Base-by-base conservation (phyloP, 2,113 vertebrate genomes). In the Ginglymostoma cirratum region DNA sequence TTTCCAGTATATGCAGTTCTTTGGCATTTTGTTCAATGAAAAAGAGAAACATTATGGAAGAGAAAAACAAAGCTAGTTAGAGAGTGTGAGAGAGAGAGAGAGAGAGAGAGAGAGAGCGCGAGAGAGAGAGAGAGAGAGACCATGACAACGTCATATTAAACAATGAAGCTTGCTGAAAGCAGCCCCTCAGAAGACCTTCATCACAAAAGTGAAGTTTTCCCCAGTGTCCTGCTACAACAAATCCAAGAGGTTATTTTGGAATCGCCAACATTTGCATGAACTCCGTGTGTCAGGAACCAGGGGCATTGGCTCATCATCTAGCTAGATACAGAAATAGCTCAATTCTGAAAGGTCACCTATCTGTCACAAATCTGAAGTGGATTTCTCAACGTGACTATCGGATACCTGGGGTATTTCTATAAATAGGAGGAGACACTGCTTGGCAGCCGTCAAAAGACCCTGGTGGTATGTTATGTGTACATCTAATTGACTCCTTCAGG, bases 391-490 rank as follows among this genome's bases (percentile, higher is more conserved):
- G 21, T 23, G 17, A 38, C 80, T 76, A 42, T 93, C 55, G 38
- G 89, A 93, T 66, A 93, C 89, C 89, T 66, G 89, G 34, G n/a
- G 61, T 93, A 61, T 38, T 93, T 93, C 66, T 66, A 34, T 65
- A 93, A 23, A 66, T 93, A 38, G 89, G 65, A 92, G 34, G 89
- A 92, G 89, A 42, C n/a, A 93, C 34, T 2, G 61, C 55, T 61
- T 93, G 61, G 61, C 61, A 93, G 24, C 89, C 34, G n/a, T 66
- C 89, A 66, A 67, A 93, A 66, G 89, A 38, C 61, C 61, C 61
- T 93, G 89, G 89, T 93, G 89, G 89, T 93, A 67, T 66, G 89
- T 93, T 93, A 38, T 93, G 89, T 93, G 89, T 93, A 66, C 89
- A 93, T 93, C 89, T 93, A 93, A 93, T 93, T 93, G 94, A 95